These are phyloP conservation scores for Drosophila yooni DNA, from an alignment of 2,888 invertebrate genomes.

Conservation along the genomic window DNA sequence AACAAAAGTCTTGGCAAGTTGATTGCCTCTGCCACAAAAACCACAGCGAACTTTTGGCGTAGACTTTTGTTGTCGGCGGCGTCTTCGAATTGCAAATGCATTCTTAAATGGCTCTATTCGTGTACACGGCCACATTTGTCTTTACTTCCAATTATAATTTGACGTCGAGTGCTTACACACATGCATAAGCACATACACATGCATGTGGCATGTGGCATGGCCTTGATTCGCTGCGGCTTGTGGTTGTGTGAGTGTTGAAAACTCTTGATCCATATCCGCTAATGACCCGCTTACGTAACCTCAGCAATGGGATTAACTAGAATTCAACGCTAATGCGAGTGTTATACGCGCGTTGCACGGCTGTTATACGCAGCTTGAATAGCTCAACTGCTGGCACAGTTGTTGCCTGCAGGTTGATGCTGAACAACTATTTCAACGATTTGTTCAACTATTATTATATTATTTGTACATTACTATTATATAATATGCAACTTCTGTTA, in stretches of 20 bases:
- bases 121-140: slow-evolving; percentile 3
- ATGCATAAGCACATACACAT: background rate
- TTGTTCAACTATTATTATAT: background rate
- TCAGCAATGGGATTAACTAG: background rate
- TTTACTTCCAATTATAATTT: slow-evolving; percentile 23
- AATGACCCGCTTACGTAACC: slow-evolving; percentile 14
- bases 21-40: slow-evolving; percentile 20
- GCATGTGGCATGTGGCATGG: slow-evolving; percentile 11
- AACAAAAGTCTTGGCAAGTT: slow-evolving; percentile 30
- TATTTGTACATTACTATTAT: too few species aligned
- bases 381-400: background rate
- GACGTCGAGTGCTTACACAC: slow-evolving; percentile 1
- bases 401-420: background rate
- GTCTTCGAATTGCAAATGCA: slow-evolving; percentile 34
- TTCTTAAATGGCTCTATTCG: slow-evolving; percentile 26
- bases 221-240: slow-evolving; percentile 30
- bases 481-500: too few species aligned
- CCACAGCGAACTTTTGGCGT: slow-evolving; percentile 56
- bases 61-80: slow-evolving; percentile 43
- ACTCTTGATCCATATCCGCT: slow-evolving; percentile 14
- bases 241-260: background rate
- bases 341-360: slow-evolving; percentile 13
- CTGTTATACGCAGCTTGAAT: slow-evolving; percentile 7
- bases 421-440: background rate
- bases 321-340: slow-evolving; percentile 10